Percentiles rank a stretch among this genome's conserved stretches.
Conservation (phyloP, 2,797 vertebrate species). For the Eospalax fontanierii region DNA sequence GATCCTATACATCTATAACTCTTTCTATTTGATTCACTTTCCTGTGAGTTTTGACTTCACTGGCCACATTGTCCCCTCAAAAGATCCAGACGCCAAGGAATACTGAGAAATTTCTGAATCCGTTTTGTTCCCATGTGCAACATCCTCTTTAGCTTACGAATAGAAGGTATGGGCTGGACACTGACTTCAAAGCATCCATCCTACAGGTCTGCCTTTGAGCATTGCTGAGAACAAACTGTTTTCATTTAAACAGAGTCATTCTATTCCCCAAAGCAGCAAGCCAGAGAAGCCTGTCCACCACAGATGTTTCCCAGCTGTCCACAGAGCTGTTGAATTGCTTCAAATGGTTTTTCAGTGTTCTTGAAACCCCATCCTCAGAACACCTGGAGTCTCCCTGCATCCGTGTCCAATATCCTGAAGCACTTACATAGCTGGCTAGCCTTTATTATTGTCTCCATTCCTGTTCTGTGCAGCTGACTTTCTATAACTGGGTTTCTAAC, state of each 20-base stretch:
- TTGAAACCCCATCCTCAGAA: conserved; percentile 69
- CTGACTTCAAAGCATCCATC: conserved; percentile 29
- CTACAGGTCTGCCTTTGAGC: conserved; percentile 62
- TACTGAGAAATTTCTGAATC: conserved; percentile 47
- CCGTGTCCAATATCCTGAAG: conserved; percentile 52
- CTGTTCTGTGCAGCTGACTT: not conserved
- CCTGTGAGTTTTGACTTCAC: not conserved
- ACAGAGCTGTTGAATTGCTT: conserved; percentile 23
- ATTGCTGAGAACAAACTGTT: conserved; percentile 34
- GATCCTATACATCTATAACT: not conserved
- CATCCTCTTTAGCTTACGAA: conserved; percentile 48
- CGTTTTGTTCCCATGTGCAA: not conserved
- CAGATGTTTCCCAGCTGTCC: conserved; percentile 78
- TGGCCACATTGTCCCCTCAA: not conserved
- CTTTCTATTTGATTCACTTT: not conserved
- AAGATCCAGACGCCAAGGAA: conserved; percentile 14
- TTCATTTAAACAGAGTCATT: conserved; percentile 64
- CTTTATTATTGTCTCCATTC: conserved; percentile 38
- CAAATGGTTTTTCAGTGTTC: conserved; percentile 62
- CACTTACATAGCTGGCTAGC: conserved; percentile 23
- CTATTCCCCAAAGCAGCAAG: conserved; percentile 7
- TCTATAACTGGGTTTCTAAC: conserved; percentile 14
- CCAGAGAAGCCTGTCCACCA: conserved; percentile 58
- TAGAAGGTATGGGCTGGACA: not conserved
- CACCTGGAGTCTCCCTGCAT: conserved; percentile 70